A percentile compares a stretch with the other conserved stretches of the same genome.
Conservation (phyloP, 1,140 invertebrate species). For the Brachionus asplanchnoidis region DNA sequence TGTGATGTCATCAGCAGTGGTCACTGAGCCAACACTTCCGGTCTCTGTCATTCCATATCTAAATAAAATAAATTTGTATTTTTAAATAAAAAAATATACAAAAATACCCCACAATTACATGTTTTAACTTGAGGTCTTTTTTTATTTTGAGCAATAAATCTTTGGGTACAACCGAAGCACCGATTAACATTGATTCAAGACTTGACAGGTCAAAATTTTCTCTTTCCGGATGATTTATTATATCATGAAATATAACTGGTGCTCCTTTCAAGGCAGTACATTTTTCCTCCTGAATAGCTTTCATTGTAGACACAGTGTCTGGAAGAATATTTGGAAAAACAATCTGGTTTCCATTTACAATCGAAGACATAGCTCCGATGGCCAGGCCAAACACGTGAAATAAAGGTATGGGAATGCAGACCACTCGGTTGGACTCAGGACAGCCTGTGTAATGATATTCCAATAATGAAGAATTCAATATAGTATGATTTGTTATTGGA, state of each 20-base stretch:
- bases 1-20: neutral
- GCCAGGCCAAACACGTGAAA: conserved; percentile 58
- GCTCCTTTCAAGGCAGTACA: conserved; percentile 79
- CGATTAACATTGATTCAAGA: conserved; percentile 47
- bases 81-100: neutral
- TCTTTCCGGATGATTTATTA: conserved; percentile 61
- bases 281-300: conserved; percentile 69
- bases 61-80: neutral
- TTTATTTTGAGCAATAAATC: neutral
- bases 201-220: conserved; percentile 53
- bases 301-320: conserved; percentile 60
- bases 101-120: conserved; percentile 24
- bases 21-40: neutral
- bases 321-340: conserved; percentile 69
- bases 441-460: conserved; percentile 63
- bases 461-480: conserved; percentile 78
- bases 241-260: conserved; percentile 92
- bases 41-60: conserved; percentile 16
- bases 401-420: conserved; percentile 71
- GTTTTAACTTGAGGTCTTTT: conserved; percentile 32
- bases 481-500: conserved; percentile 71
- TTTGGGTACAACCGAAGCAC: neutral
- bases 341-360: conserved; percentile 66
- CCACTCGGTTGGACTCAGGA: conserved; percentile 55
- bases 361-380: conserved; percentile 45